Percentiles rank a stretch among this genome's conserved stretches.
phyloP scores from a whole-genome alignment of 1,140 invertebrate genomes.

The Papilio glaucus region DNA sequence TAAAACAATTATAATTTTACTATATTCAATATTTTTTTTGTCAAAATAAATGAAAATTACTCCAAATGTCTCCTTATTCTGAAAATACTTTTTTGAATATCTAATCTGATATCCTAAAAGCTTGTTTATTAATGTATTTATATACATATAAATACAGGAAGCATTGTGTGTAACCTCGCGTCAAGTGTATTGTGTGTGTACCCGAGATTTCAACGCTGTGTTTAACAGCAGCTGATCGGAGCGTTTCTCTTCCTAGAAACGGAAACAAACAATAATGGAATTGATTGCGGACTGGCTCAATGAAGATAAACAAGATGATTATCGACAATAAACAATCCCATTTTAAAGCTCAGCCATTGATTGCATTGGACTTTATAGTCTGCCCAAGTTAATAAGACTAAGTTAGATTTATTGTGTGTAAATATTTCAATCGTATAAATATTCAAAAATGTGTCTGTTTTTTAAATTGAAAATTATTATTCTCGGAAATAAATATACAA shows the following conservation, averaged over 20 bases:
- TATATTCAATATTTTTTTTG: no score
- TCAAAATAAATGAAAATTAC: no score
- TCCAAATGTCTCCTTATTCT: no score
- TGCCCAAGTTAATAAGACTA: not conserved
- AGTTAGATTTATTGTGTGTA: not conserved
- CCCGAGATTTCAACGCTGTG: not conserved
- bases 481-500: no score
- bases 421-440: no score
- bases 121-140: no score
- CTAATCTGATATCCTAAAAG: no score
- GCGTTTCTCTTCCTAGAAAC: conserved; percentile 46
- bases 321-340: conserved; percentile 50
- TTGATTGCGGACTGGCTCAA: conserved; percentile 51
- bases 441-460: no score
- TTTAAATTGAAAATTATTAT: no score
- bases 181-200: not conserved
- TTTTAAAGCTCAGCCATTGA: conserved; percentile 36
- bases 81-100: no score
- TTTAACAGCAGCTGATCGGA: conserved; percentile 10
- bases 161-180: not conserved
- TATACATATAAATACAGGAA: not conserved
- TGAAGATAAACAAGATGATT: conserved; percentile 48
- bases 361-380: conserved; percentile 1
- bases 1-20: no score
- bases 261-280: conserved; percentile 61